Conservation (phyloP, 2,888 invertebrate genomes). For the Taphrorychus bicolor region DNA sequence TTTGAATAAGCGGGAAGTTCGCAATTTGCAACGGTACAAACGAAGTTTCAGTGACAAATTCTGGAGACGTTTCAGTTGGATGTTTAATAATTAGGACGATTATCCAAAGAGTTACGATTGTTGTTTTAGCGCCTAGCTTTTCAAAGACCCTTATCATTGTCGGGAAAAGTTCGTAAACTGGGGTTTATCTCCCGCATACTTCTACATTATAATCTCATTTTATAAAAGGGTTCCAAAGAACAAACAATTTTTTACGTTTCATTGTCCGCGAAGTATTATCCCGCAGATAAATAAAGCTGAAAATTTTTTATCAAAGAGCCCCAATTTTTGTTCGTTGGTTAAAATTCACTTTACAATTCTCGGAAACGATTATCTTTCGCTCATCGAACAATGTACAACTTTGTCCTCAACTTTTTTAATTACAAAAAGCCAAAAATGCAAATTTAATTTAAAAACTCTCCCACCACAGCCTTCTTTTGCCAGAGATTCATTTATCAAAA, state of each 20-base stretch:
- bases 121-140: neutral
- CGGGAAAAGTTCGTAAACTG: neutral
- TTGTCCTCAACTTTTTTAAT: neutral
- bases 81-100: neutral
- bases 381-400: neutral
- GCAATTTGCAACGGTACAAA: neutral
- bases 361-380: neutral
- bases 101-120: neutral
- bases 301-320: neutral
- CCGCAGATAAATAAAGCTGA: neutral
- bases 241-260: neutral
- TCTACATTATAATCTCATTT: neutral
- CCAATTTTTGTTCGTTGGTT: neutral
- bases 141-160: neutral
- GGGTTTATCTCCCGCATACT: no score
- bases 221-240: neutral
- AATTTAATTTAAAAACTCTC: neutral
- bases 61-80: neutral
- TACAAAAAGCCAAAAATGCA: neutral
- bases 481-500: constrained; percentile 1
- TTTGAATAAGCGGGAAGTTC: constrained; percentile 3
- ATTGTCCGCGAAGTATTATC: neutral
- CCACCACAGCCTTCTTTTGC: no score
- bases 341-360: neutral
- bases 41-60: neutral